A percentile compares a stretch with the other conserved stretches of the same genome.
Conservation (phyloP, 2,888 invertebrate genomes). For the Drosophila mimetica region DNA sequence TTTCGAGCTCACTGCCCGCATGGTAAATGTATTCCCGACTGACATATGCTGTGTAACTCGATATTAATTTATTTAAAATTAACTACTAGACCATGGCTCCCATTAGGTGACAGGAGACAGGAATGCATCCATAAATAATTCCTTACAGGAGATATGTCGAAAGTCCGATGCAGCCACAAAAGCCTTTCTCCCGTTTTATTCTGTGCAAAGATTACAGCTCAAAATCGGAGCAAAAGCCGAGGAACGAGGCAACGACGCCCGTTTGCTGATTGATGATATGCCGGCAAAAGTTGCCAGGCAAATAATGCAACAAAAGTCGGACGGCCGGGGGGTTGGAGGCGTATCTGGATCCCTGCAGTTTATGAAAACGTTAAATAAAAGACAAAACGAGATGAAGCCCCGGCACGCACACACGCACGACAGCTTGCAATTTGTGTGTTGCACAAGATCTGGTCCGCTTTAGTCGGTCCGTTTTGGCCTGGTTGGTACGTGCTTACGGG, state of each 20-base stretch:
- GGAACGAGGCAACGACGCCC: constrained; percentile 6
- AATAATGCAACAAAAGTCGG: constrained; percentile 48
- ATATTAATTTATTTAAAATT: constrained; percentile 40
- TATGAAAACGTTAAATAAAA: constrained; percentile 54
- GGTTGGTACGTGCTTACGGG: constrained; percentile 35
- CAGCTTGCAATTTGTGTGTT: constrained; percentile 41
- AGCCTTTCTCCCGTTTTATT: constrained; percentile 5
- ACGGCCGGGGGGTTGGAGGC: background rate
- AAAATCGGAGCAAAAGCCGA: constrained; percentile 1
- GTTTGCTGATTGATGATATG: constrained; percentile 68
- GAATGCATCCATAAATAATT: constrained; percentile 38
- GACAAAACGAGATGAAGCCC: constrained; percentile 37
- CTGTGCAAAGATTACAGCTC: constrained; percentile 17
- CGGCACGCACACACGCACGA: constrained; percentile 39
- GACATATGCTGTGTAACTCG: constrained; percentile 18
- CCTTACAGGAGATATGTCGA: constrained; percentile 17
- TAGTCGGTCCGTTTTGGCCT: background rate
- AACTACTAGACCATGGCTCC: constrained; percentile 26
- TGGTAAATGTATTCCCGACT: constrained; percentile 5
- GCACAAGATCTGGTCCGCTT: constrained; percentile 31
- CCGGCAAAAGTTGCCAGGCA: constrained; percentile 45
- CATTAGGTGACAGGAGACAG: constrained; percentile 13
- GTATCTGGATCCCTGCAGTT: too few relatives aligned
- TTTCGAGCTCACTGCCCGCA: constrained; percentile 12
- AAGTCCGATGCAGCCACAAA: constrained; percentile 24